Conservation (phyloP, 2,113 vertebrate genomes). For the Mastomys natalensis region DNA sequence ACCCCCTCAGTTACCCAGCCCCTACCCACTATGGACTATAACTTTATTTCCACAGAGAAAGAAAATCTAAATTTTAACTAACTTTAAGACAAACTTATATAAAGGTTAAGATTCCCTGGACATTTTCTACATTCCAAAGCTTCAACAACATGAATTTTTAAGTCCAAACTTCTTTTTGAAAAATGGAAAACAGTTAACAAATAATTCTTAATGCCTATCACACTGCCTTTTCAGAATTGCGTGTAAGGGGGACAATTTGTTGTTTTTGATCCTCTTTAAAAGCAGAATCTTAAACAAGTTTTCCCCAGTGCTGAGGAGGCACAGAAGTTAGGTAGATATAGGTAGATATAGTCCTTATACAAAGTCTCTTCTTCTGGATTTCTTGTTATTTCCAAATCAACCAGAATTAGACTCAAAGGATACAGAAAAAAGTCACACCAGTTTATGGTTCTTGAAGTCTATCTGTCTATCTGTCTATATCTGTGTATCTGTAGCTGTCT, state of each 20-base stretch:
- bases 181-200: background rate
- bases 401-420: background rate
- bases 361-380: conserved; percentile 1
- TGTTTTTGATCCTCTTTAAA: conserved; percentile 58
- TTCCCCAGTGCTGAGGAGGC: background rate
- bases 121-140: conserved; percentile 28
- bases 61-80: conserved; percentile 35
- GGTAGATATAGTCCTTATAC: background rate
- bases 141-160: conserved; percentile 34
- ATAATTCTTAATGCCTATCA: background rate
- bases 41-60: conserved; percentile 35
- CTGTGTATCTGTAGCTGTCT: background rate
- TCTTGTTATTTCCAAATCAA: conserved; percentile 40
- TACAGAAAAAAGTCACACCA: background rate
- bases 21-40: background rate
- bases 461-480: background rate
- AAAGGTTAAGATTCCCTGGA: background rate
- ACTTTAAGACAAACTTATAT: conserved; percentile 45
- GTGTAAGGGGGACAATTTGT: background rate
- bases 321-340: background rate
- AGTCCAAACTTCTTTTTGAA: background rate
- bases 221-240: background rate
- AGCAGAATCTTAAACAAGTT: background rate
- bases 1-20: background rate
- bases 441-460: background rate